phyloP scores from a whole-genome alignment of 2,888 invertebrate species.

The Dynastes tityus region DNA sequence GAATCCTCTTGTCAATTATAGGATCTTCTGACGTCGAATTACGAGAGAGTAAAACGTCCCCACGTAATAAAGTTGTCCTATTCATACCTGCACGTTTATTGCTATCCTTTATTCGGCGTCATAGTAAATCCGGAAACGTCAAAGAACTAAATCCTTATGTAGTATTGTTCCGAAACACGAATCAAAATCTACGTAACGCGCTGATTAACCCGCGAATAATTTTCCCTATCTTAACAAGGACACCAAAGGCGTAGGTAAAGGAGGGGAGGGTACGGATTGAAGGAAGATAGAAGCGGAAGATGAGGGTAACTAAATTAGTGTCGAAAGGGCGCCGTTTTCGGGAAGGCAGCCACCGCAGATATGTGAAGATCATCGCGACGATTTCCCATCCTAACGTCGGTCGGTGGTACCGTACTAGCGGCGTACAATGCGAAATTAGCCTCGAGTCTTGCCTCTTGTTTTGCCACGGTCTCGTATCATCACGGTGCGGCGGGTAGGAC shows the following conservation, averaged over 20 bases:
- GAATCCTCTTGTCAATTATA: slow-evolving; percentile 19
- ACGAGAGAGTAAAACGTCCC: background rate
- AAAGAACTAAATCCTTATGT: background rate
- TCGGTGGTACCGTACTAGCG: background rate
- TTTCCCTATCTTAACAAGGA: background rate
- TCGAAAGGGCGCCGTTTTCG: slow-evolving; percentile 17
- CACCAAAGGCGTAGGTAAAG: background rate
- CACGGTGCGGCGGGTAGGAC: background rate
- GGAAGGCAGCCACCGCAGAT: slow-evolving; percentile 3
- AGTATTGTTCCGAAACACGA: slow-evolving; percentile 14
- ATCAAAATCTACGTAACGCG: slow-evolving; percentile 20
- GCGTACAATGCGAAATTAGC: slow-evolving; percentile 24
- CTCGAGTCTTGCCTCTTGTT: slow-evolving; percentile 17
- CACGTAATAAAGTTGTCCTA: background rate
- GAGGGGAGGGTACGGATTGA: background rate
- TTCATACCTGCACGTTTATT: background rate
- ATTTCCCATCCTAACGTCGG: slow-evolving; percentile 17
- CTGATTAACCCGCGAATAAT: slow-evolving; percentile 38
- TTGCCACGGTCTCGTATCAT: slow-evolving; percentile 10
- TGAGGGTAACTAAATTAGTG: slow-evolving; percentile 8
- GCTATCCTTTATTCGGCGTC: background rate
- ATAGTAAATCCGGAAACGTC: background rate
- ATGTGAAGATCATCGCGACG: slow-evolving; percentile 32
- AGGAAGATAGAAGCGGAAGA: background rate
- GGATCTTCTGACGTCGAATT: slow-evolving; percentile 9